These are phyloP conservation scores for Colossoma macropomum DNA, from an alignment of 2,113 vertebrate species.

Conservation along the genomic window DNA sequence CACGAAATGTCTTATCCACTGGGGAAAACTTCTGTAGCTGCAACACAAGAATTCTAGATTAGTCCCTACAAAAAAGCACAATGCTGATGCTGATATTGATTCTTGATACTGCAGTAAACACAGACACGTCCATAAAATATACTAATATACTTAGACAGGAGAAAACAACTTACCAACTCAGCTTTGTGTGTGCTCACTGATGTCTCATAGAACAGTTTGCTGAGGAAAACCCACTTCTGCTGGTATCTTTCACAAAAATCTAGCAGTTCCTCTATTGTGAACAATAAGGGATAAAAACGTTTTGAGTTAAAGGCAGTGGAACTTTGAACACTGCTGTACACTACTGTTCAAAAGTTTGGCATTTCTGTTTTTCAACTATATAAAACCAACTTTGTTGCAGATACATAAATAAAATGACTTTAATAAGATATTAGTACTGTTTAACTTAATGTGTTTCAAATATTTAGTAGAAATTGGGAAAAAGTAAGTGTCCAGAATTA, in stretches of 20 bases:
- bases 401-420: no score
- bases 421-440: no score
- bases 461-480: no score
- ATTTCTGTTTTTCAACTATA: no score
- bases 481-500: no score
- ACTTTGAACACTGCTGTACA: no score
- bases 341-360: no score
- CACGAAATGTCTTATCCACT: constrained; percentile 76
- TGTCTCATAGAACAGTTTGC: constrained; percentile 77
- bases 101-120: background rate
- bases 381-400: no score
- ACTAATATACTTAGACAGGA: background rate
- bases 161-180: constrained; percentile 76
- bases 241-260: constrained; percentile 80
- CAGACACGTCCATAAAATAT: no score
- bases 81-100: no score
- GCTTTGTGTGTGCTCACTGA: constrained; percentile 62
- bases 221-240: constrained; percentile 82
- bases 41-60: constrained; percentile 2
- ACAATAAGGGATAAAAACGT: background rate
- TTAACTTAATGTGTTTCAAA: no score
- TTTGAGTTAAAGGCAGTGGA: no score
- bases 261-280: constrained; percentile 72
- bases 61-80: background rate
- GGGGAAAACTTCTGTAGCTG: constrained; percentile 76